Percentiles rank a stretch among this genome's conserved stretches.
Evolutionary conservation across 2,888 invertebrate species (phyloP).

Genomic region (Adelphocoris suturalis): DNA sequence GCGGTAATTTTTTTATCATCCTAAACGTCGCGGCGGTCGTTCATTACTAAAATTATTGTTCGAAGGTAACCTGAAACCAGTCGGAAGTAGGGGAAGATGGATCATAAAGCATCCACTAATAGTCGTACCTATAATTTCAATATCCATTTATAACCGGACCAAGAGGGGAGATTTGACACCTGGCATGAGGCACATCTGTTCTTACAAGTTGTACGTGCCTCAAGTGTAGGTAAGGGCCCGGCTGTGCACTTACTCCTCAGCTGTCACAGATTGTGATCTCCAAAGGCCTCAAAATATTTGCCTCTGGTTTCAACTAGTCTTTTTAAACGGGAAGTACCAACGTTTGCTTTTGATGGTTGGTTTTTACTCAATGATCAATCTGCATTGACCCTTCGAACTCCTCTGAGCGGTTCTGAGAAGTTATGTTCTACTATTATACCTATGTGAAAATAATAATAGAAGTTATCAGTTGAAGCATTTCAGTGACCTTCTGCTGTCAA

Average conservation of each 20-base stretch:
- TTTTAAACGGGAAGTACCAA: too few species aligned
- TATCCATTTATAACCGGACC: conserved; percentile 59
- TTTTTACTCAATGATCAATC: too few species aligned
- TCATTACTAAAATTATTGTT: background rate
- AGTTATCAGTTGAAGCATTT: too few species aligned
- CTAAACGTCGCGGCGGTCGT: background rate
- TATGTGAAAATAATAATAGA: too few species aligned
- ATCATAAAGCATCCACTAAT: conserved; percentile 61
- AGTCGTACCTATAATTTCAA: conserved; percentile 58
- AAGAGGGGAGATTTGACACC: conserved; percentile 61
- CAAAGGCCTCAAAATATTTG: background rate
- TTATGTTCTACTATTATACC: too few species aligned
- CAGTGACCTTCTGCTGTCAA: too few species aligned
- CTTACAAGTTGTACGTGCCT: conserved; percentile 58
- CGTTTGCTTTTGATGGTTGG: too few species aligned
- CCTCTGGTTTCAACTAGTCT: background rate
- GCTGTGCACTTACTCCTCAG: conserved; percentile 39
- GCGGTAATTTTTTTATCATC: background rate
- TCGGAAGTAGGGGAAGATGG: conserved; percentile 34
- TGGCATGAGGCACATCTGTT: conserved; percentile 42
- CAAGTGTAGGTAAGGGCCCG: conserved; percentile 53
- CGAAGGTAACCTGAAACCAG: conserved; percentile 7
- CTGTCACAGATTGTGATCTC: conserved; percentile 58
- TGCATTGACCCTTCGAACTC: too few species aligned
- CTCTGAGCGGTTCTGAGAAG: too few species aligned